Percentiles rank a stretch among this genome's conserved stretches.
These are phyloP conservation scores for Ispidina picta DNA, from an alignment of 2,797 vertebrate species.

Conservation along the genomic window DNA sequence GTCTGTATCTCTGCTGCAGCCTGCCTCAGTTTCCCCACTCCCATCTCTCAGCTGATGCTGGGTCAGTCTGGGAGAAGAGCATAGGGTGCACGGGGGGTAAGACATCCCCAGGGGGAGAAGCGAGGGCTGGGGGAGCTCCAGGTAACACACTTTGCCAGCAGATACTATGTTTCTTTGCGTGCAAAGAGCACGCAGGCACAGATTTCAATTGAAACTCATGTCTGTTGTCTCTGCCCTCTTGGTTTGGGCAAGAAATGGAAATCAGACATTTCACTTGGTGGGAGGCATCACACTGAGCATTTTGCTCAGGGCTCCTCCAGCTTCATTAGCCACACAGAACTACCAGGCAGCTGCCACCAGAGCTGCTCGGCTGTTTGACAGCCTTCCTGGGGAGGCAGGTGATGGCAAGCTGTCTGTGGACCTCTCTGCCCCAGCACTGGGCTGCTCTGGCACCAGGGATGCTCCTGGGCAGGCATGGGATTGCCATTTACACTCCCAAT, in stretches of 20 bases:
- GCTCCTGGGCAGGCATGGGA: accelerated
- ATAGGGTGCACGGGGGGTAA: no score
- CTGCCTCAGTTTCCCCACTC: neutral
- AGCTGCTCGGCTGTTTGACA: neutral
- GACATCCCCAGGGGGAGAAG: neutral
- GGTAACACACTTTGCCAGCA: neutral
- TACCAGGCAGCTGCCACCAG: neutral
- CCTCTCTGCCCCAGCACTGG: neutral
- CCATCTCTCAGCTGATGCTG: neutral
- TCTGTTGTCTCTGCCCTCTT: accelerated
- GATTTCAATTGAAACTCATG: neutral
- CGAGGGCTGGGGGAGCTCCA: neutral
- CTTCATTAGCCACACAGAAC: neutral
- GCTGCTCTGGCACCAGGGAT: neutral
- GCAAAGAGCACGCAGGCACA: neutral
- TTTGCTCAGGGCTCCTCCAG: neutral
- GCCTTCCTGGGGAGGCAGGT: neutral
- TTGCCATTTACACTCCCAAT: accelerated
- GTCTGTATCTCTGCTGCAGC: neutral
- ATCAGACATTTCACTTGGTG: neutral
- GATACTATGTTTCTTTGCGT: neutral
- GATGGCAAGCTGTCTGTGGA: neutral
- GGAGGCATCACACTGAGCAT: neutral
- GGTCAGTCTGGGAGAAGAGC: neutral
- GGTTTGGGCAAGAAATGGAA: neutral